Base-by-base conservation (phyloP, 2,113 vertebrate genomes). In the Tamias sibiricus region DNA sequence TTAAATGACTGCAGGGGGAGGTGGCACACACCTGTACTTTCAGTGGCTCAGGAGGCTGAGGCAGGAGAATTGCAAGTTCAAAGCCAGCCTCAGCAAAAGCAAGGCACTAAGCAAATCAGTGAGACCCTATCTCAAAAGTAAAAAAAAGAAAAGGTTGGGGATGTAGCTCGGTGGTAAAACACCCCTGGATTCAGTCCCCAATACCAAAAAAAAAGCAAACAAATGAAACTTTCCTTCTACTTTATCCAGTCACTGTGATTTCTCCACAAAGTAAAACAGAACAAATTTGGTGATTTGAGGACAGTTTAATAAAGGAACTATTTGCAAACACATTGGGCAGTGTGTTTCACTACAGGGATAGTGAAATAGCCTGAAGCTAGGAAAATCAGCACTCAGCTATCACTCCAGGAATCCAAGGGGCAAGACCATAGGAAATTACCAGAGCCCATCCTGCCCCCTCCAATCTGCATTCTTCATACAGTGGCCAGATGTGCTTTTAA, bases 211-310 rank as follows among this genome's bases (percentile, higher is more conserved):
- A 54, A 54, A 13, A n/a, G n/a, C 19, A 19, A 54, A 54, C 54
- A 54, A 54, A 20, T 4, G 87, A 3, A 77, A 59, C 40, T 68
- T 77, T 40, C 44, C 79, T 59, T 24, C 75, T 42, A 9, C 85
- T 95, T 87, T 30, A 47, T 81, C 62, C 11, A 76, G 54, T 26
- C 47, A 52, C 35, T 30, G 40, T 52, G 52, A 76, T 79, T 87
- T 74, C 54, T 86, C 44, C n/a, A 57, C 37, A 54, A 87, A 95
- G 35, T 82, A 40, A 86, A 83, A 57, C n/a, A 93, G 57, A 91
- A 90, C 32, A 91, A 89, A 76, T 90, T 2, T 8, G 4, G 66
- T 95, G 62, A 83, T 87, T 28, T 71, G n/a, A 90, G 20, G 22
- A 44, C 9, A 69, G 26, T 75, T 28, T 75, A 91, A 93, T 75